Evolutionary conservation across 2,797 vertebrate species (phyloP), one percentile per base, ranked within the genome.

Genomic region (Malurus splendens): DNA sequence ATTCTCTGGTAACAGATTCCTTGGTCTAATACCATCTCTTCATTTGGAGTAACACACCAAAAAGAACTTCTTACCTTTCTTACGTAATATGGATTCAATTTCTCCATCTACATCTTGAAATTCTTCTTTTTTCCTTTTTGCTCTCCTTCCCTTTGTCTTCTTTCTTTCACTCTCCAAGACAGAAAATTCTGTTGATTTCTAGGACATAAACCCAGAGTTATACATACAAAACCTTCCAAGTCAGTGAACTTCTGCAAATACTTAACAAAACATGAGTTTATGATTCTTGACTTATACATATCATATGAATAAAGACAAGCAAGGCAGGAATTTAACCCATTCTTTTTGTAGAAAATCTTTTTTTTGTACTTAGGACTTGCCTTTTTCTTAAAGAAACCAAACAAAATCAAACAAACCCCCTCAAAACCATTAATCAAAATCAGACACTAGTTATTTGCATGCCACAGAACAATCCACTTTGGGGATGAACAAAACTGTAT

Each of bases 81-180:
- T 96, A 60, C 87, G 75, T 44, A 95, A 82, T 36, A 45, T 57
- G 12, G 95, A 73, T 56, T 97, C 96, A 12, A 98, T 94, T 54
- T 98, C 94, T 59, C 95, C 95, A 65, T 97, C 96, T 2, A 96
- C 94, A 7, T 61, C 95, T 48, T 94, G 94, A 18, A 90, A 83
- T 12, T 91, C 92, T 28, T 86, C 93, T 76, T 97, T 97, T 73
- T 75, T 97, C 36, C 96, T 97, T 93, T 97, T 98, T 61, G 47
- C 47, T 92, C 91, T 96, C 64, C 94, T 97, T 79, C 94, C 78
- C 93, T 95, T 98, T 65, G 97, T 98, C 47, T 95, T 97, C 45
- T 95, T 97, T 87, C 90, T 97, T 83, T 96, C 96, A 38, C 93
- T 90, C 75, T 98, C 97, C 94, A 98, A 94, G 83, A 96, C 70